Evolutionary conservation across 1,140 invertebrate species (phyloP), one percentile per base, ranked within the genome.

Genomic region (Sitodiplosis mosellana): DNA sequence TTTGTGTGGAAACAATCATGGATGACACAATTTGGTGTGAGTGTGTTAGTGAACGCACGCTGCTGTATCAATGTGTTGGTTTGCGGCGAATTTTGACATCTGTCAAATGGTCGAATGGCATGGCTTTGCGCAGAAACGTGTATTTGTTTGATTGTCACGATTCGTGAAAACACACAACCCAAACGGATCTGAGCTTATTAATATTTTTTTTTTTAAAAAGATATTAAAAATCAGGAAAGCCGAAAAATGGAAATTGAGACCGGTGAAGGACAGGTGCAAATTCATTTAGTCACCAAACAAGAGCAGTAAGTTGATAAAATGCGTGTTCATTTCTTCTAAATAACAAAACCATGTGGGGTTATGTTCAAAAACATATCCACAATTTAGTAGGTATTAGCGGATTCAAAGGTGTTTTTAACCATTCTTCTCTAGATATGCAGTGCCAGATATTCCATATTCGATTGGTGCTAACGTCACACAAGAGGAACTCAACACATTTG

Each of bases 381-480:
- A 33, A n/a, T 14, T 19, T 20, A 33, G 14, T 22, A 17, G 42
- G 48, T 43, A 34, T 44, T 51, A 22, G 14, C 42, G 27, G 44
- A 47, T 38, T 38, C 41, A 43, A 50, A 48, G 21, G 41, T 27
- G 37, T 33, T 45, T 52, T 49, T 47, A 47, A 48, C 19, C 15
- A 14, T 51, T 40, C 20, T 49, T 53, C 22, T 74, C 76, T 53
- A 63, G 88, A 52, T 91, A 81, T 77, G 82, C 88, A 11, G 78
- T 93, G 42, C 79, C 88, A 12, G 83, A 91, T 67, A 76, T 75
- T 54, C 83, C 87, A 0, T 81, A 84, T 59, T 81, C 85, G 10
- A 79, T 93, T 14, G 78, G 83, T 42, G 71, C 75, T 34, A 75
- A 71, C 46, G 74, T 88, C 11, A 69, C 75, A 42, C 60, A 71